These are phyloP conservation scores for Epistrophe eligans DNA, from an alignment of 2,888 invertebrate species.

Conservation along the genomic window DNA sequence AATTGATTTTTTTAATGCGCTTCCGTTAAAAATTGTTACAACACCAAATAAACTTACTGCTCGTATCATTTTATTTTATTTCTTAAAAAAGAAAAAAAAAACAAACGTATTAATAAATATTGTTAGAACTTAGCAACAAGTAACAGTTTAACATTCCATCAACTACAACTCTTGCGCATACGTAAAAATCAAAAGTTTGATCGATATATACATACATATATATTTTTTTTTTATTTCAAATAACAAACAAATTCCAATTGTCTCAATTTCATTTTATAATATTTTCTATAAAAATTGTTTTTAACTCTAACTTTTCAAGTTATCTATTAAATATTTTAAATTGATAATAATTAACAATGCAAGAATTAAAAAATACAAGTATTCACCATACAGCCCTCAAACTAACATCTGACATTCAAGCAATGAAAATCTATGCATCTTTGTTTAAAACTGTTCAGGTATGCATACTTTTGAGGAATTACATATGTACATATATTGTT, in stretches of 20 bases:
- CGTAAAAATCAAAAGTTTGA: slow-evolving; percentile 55
- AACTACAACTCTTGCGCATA: slow-evolving; percentile 55
- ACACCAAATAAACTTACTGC: too few species aligned
- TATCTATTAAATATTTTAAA: too few species aligned
- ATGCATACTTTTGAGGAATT: slow-evolving; percentile 71
- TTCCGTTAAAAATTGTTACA: too few species aligned
- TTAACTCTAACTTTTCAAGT: too few species aligned
- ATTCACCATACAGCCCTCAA: slow-evolving; percentile 91
- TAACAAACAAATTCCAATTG: slow-evolving; percentile 21
- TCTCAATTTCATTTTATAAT: neutral
- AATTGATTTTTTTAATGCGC: too few species aligned
- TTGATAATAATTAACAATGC: slow-evolving; percentile 79
- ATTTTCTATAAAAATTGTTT: neutral
- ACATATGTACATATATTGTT: neutral
- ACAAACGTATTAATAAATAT: neutral
- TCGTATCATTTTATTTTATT: too few species aligned
- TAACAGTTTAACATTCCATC: slow-evolving; percentile 28
- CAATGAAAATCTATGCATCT: slow-evolving; percentile 89
- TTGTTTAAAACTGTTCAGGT: slow-evolving; percentile 93
- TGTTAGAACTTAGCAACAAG: slow-evolving; percentile 27
- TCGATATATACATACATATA: slow-evolving; percentile 61
- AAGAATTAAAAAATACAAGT: slow-evolving; percentile 83
- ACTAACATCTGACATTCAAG: slow-evolving; percentile 91
- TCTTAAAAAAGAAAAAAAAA: too few species aligned
- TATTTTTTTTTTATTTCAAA: neutral